Evolutionary conservation across 2,888 invertebrate genomes (phyloP).

Genomic region (Boloria selene): DNA sequence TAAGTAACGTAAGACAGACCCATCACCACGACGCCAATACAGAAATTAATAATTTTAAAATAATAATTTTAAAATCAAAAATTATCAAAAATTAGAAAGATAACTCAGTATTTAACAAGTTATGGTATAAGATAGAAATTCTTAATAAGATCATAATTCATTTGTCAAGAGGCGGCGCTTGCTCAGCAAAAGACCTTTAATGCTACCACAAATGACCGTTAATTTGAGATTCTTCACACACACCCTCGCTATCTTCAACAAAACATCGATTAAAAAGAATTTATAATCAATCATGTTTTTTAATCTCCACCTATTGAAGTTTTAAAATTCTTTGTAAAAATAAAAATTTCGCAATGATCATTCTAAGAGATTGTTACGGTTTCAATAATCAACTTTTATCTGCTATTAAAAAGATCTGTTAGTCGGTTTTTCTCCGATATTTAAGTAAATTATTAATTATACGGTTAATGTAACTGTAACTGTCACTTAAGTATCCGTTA

Average conservation of each 20-base stretch:
- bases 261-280: conserved; percentile 28
- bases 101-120: no score
- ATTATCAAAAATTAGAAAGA: no score
- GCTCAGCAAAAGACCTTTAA: conserved; percentile 46
- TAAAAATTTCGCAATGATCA: neutral
- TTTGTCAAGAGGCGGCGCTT: conserved; percentile 56
- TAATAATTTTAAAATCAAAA: no score
- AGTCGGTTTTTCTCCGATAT: no score
- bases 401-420: neutral
- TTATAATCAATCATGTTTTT: conserved; percentile 36
- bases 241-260: conserved; percentile 51
- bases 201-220: conserved; percentile 51
- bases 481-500: no score
- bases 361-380: no score
- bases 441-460: no score
- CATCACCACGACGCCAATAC: no score
- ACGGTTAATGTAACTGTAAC: no score
- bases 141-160: conserved; percentile 36
- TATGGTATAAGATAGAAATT: neutral
- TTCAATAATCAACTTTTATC: neutral
- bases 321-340: neutral
- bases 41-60: no score
- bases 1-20: no score
- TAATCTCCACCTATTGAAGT: conserved; percentile 5
- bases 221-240: conserved; percentile 80